Evolutionary conservation across 2,113 vertebrate genomes (phyloP).

Genomic region (Dicrurus megarhynchus): DNA sequence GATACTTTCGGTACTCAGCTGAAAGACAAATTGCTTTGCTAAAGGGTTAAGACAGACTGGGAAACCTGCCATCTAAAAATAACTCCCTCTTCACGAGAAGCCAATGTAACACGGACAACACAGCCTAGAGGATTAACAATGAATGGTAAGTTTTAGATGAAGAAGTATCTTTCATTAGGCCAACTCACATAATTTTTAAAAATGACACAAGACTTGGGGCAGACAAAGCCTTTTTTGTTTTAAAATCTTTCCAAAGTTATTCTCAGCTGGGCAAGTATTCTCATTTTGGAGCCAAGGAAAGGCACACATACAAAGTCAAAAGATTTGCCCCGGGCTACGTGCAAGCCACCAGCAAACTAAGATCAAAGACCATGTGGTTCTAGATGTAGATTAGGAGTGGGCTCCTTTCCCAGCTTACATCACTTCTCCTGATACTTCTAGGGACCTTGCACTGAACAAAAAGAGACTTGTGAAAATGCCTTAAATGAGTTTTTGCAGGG

Average conservation of each 20-base stretch:
- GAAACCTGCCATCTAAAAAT: conserved; percentile 19
- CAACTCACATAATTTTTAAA: neutral
- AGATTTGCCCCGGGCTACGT: neutral
- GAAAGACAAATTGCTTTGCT: neutral
- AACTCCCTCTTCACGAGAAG: conserved; percentile 1
- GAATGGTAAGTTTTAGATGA: neutral
- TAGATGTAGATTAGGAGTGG: neutral
- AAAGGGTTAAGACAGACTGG: conserved; percentile 44
- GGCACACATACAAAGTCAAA: neutral
- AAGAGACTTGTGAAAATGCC: neutral
- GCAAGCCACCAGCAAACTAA: neutral
- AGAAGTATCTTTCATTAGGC: conserved; percentile 8
- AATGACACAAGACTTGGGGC: neutral
- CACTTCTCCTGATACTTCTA: neutral
- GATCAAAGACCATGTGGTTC: neutral
- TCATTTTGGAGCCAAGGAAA: neutral
- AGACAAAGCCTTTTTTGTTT: neutral
- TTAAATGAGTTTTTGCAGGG: neutral
- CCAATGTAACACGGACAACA: neutral
- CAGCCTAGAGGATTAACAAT: neutral
- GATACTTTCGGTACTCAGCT: neutral
- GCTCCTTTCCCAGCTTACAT: neutral
- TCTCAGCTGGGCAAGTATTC: neutral
- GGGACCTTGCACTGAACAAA: neutral
- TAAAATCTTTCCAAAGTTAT: neutral